Conservation (phyloP, 2,888 invertebrate genomes). For the Alloscopus bannaensis region DNA sequence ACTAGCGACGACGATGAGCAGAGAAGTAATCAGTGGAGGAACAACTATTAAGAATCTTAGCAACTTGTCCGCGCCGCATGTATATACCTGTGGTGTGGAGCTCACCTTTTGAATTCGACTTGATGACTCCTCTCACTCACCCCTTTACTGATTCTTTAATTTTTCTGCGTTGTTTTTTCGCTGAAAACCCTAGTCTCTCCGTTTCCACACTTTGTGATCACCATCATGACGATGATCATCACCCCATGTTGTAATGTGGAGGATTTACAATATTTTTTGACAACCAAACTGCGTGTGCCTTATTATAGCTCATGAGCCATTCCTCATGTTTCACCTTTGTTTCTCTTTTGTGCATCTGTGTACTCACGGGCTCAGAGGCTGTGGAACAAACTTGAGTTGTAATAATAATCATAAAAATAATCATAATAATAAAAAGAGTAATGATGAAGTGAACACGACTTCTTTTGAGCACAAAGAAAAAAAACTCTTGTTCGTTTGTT, state of each 20-base stretch:
- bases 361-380: too few relatives aligned
- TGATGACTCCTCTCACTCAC: too few relatives aligned
- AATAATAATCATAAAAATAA: slow-evolving; percentile 61
- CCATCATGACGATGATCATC: too few relatives aligned
- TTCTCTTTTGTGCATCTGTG: too few relatives aligned
- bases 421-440: slow-evolving; percentile 61
- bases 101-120: too few relatives aligned
- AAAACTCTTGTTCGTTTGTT: slow-evolving; percentile 32
- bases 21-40: slow-evolving; percentile 39
- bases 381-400: slow-evolving; percentile 33
- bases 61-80: slow-evolving; percentile 2
- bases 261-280: slow-evolving; percentile 41
- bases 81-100: too few relatives aligned
- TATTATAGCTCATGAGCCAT: slow-evolving; percentile 18
- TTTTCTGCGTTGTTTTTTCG: too few relatives aligned
- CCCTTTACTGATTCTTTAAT: too few relatives aligned
- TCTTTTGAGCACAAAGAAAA: slow-evolving; percentile 42
- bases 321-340: slow-evolving; percentile 37
- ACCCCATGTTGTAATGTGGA: slow-evolving; percentile 9
- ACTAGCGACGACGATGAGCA: slow-evolving; percentile 46
- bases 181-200: too few relatives aligned
- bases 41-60: slow-evolving; percentile 31
- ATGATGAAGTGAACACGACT: slow-evolving; percentile 62
- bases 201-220: too few relatives aligned
- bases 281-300: slow-evolving; percentile 26